Evolutionary conservation across 1,140 invertebrate species (phyloP).

Genomic region (Drosophila bifasciata): DNA sequence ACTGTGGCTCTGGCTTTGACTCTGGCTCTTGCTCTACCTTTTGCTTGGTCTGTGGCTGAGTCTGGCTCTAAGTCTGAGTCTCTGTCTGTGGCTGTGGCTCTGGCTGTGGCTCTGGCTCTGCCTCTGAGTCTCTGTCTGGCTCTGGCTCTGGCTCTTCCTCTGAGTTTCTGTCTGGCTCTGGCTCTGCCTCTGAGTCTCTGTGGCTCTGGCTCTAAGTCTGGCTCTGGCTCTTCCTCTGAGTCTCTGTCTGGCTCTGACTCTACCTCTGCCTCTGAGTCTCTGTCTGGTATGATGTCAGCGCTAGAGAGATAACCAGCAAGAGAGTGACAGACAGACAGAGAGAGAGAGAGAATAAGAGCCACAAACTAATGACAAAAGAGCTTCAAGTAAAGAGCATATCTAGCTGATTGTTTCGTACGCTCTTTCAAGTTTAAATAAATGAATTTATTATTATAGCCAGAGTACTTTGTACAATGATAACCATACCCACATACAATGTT

Average conservation of each 20-base stretch:
- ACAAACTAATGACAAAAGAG: not conserved
- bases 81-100: conserved; percentile 49
- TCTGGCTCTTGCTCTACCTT: no score
- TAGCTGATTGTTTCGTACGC: not conserved
- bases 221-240: no score
- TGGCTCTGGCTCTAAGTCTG: conserved; percentile 23
- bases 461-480: conserved; percentile 19
- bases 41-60: no score
- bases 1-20: conserved; percentile 15
- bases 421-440: conserved; percentile 27
- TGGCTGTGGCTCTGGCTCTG: conserved; percentile 17
- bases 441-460: conserved; percentile 16
- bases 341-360: no score
- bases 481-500: conserved; percentile 36
- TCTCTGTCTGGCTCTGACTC: conserved; percentile 24
- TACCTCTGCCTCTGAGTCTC: conserved; percentile 19
- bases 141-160: conserved; percentile 28
- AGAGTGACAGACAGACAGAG: no score
- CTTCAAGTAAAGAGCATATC: conserved; percentile 20
- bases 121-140: no score
- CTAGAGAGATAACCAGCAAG: conserved; percentile 33
- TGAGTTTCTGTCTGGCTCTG: conserved; percentile 18
- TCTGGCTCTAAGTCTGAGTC: no score
- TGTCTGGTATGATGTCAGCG: conserved; percentile 70
- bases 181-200: no score